Evolutionary conservation across 1,140 invertebrate genomes (phyloP), one percentile per base, ranked within the genome.

Genomic region (Himalopsyche phryganea): DNA sequence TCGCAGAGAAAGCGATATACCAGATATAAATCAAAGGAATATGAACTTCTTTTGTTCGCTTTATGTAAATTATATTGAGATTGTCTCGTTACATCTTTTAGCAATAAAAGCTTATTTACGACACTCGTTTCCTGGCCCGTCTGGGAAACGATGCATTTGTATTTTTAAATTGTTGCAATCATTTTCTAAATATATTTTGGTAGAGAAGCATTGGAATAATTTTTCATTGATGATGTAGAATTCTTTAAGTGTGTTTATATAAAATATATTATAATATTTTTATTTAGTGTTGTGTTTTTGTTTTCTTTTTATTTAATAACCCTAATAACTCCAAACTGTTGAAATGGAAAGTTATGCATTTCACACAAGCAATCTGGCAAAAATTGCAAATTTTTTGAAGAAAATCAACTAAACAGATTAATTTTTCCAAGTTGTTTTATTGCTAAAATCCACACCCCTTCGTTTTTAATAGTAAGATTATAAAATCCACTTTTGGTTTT

Each of bases 181-280:
- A 32, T 40, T 53, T 60, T 36, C 19, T 62, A 53, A 50, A 64
- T 58, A 60, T 60, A 60, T 58, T 53, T 3, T 55, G 48, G 52
- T 63, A 63, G 50, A 60, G 41, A 50, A 40, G 44, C 50, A 60
- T 63, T 57, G 13, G 40, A 47, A 38, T 38, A 57, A 56, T 45
- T 50, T n/a, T 59, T 44, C 49, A 63, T 63, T 55, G 61, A 57
- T 54, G 53, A 63, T 64, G 62, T 64, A 64, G 58, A 64, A 42
- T 28, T 28, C 45, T 64, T 50, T 57, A 60, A 60, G 58, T 60
- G 53, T 64, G 62, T 64, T 53, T 64, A 57, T 60, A 63, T 63
- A 63, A 64, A 64, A 64, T 64, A 64, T 63, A 63, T 63, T 63
- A 59, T 60, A 63, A 63, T 59, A 64, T 64, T 64, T 64, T 64